These are phyloP conservation scores for Bombus affinis DNA, from an alignment of 1,140 invertebrate species.

Conservation along the genomic window DNA sequence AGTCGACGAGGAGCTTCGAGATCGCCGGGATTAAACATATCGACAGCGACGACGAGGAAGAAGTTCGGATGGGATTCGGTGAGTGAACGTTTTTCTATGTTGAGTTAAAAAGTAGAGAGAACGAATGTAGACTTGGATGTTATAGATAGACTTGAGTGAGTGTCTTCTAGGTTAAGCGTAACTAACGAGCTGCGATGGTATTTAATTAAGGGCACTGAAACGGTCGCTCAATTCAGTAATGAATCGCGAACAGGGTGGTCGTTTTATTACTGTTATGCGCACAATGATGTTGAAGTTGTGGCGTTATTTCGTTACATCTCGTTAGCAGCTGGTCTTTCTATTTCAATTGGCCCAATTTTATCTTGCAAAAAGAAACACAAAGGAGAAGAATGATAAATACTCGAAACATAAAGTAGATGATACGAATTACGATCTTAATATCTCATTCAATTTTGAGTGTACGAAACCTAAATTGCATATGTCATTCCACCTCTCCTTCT, in stretches of 20 bases:
- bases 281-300: background rate
- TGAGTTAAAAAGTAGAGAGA: background rate
- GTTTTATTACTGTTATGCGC: background rate
- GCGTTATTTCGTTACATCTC: background rate
- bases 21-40: constrained; percentile 88
- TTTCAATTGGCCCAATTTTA: background rate
- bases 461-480: background rate
- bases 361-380: too few species aligned
- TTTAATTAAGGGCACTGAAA: background rate
- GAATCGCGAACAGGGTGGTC: background rate
- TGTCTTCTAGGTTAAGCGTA: background rate
- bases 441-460: background rate
- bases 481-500: background rate
- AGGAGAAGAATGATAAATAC: too few species aligned
- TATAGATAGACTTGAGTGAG: background rate
- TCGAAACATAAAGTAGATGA: too few species aligned
- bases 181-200: background rate
- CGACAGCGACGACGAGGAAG: constrained; percentile 88
- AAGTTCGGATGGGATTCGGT: constrained; percentile 82
- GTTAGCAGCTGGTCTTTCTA: background rate
- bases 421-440: constrained; percentile 10
- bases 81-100: constrained; percentile 59
- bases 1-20: constrained; percentile 84
- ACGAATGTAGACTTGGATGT: background rate
- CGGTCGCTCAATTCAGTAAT: background rate